Percentiles rank a stretch among this genome's conserved stretches.
Conservation (phyloP, 2,797 vertebrate genomes). For the Otus scops region DNA sequence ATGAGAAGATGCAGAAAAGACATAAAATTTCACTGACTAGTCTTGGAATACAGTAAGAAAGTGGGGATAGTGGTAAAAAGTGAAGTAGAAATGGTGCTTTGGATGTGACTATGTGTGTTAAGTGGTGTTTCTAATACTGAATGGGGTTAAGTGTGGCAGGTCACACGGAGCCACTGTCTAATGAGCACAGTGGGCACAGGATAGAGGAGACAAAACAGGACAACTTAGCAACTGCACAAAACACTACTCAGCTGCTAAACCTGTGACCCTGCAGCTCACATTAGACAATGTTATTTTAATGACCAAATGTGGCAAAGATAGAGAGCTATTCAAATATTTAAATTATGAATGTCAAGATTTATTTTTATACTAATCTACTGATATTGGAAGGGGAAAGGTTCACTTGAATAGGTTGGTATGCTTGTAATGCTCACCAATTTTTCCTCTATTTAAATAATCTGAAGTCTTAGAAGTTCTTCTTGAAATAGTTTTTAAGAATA, state of each 20-base stretch:
- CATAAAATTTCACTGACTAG: not conserved
- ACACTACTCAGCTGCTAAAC: not conserved
- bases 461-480: not conserved
- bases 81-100: not conserved
- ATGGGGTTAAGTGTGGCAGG: not conserved
- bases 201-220: not conserved
- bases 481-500: not conserved
- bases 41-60: not conserved
- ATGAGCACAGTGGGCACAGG: not conserved
- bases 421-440: not conserved
- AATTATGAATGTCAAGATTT: not conserved
- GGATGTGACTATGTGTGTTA: accelerated
- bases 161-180: not conserved
- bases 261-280: not conserved
- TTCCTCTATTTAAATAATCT: not conserved
- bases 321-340: not conserved
- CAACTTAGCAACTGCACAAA: not conserved
- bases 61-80: not conserved
- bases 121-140: not conserved
- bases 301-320: not conserved
- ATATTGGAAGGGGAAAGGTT: not conserved
- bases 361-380: not conserved
- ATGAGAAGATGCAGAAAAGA: not conserved
- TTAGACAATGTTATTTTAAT: not conserved
- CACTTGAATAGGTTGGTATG: not conserved